Evolutionary conservation across 1,140 invertebrate genomes (phyloP), one percentile per base, ranked within the genome.

Genomic region (Caligus rogercresseyi): DNA sequence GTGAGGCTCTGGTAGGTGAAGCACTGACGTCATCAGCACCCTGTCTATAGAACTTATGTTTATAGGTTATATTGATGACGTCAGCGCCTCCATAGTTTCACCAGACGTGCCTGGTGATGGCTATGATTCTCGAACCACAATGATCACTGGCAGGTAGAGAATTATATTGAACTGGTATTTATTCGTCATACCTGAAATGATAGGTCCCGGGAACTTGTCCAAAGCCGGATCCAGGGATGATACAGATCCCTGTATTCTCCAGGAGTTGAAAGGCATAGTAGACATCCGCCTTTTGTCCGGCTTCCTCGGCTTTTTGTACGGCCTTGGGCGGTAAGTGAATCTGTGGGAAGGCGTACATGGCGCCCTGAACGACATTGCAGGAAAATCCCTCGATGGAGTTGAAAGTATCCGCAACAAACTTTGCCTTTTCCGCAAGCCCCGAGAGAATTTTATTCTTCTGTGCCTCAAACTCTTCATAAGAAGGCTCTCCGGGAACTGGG

Each of bases 281-380:
- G 0, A 83, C 84, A 72, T 98, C 94, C 4, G 95, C 84, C 20
- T 79, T 74, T 73, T 83, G 78, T 3, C 80, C 79, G 54, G 75
- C 77, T 25, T 78, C 77, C 71, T 85, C 81, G 0, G 89, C 89
- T 25, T 81, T 84, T 67, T 81, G 79, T 24, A 90, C 78, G 0
- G 86, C 88, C 71, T 85, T 87, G 56, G 77, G 72, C 1, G 88
- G 86, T 19, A 92, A 69, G 26, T 78, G 76, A 31, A 92, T 66
- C 71, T 74, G 78, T 1, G 94, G 94, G 72, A 98, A 94, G 31
- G 92, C 92, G 74, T 98, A 98, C 94, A 98, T 97, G 1, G 94
- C 91, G 16, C 93, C 92, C 67, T 78, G 77, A 2, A 82, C 79
- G 62, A 71, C 69, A 68, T 82, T 81, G 67, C 79, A 91, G 31